These are phyloP conservation scores for Euplagia quadripunctaria DNA, from an alignment of 2,888 invertebrate species.

Conservation along the genomic window DNA sequence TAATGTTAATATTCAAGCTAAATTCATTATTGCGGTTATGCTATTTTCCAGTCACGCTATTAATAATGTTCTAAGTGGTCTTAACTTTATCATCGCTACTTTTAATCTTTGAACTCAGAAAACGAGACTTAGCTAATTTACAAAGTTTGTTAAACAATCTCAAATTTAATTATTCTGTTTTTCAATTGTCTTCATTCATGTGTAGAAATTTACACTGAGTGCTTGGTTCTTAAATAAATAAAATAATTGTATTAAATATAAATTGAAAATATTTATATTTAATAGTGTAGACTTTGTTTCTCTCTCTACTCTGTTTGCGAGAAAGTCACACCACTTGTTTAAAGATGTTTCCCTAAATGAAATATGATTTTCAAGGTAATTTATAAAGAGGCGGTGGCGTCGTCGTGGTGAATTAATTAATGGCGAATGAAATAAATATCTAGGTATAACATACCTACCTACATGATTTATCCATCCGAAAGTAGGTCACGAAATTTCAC, in stretches of 20 bases:
- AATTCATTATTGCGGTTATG: no score
- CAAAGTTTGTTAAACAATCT: no score
- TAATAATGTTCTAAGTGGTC: no score
- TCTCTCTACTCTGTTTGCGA: neutral
- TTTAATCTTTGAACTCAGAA: no score
- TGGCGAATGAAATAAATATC: neutral
- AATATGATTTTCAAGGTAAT: neutral
- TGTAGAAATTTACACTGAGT: neutral
- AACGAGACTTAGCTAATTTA: no score
- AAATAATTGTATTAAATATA: neutral
- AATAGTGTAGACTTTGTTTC: neutral
- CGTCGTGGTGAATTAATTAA: neutral
- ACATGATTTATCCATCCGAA: constrained; percentile 13
- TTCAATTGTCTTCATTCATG: no score
- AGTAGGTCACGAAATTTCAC: neutral
- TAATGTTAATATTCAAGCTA: no score
- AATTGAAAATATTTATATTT: neutral
- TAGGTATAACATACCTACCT: neutral
- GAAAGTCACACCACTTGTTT: neutral
- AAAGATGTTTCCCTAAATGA: neutral
- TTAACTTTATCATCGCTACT: no score
- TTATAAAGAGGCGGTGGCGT: neutral
- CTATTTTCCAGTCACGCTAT: no score
- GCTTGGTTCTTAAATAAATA: neutral
- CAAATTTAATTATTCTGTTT: no score